Evolutionary conservation across 1,140 invertebrate species (phyloP), one percentile per base, ranked within the genome.

Genomic region (Ceratosolen solmsi): DNA sequence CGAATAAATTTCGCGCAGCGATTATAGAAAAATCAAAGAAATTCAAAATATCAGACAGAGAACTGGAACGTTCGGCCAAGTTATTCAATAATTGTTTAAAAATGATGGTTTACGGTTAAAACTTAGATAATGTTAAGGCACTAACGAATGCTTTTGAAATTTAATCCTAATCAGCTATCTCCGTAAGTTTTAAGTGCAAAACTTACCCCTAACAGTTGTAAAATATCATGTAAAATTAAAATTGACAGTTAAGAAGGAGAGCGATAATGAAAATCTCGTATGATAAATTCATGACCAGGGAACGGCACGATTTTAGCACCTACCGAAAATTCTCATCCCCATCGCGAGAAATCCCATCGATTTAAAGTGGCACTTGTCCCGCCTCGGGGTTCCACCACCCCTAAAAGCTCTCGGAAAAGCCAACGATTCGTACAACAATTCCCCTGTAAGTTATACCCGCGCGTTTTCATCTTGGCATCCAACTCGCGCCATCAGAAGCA

Each of bases 391-490:
- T 22, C 51, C 1, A 36, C 2, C 30, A 0, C 13, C 63, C 63
- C 13, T 22, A 36, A 65, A 36, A 65, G 4, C 30, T 38, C 33
- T 1, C 1, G 9, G 63, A 68, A 68, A 68, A 68, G 63, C 33
- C 63, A 68, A 38, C 33, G 63, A 68, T 22, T 68, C 63, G 63
- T 38, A 38, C 33, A n/a, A 38, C 33, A n/a, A 68, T n/a, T 20
- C 33, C 33, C 63, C 33, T n/a, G 13, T 7, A 68, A 68, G 63
- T 68, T 68, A 68, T 68, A n/a, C 15, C 63, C 63, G 2, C 22
- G 63, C 36, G 27, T 33, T 27, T 63, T 27, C 60, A 33, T 33
- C 60, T 63, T 63, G 60, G 60, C 60, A 33, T 33, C 60, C 30
- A 15, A 65, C 60, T 65, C 60, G 2, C 25, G 27, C 33, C 30